Conservation (phyloP, 2,888 invertebrate genomes). For the Salpingus planirostris region DNA sequence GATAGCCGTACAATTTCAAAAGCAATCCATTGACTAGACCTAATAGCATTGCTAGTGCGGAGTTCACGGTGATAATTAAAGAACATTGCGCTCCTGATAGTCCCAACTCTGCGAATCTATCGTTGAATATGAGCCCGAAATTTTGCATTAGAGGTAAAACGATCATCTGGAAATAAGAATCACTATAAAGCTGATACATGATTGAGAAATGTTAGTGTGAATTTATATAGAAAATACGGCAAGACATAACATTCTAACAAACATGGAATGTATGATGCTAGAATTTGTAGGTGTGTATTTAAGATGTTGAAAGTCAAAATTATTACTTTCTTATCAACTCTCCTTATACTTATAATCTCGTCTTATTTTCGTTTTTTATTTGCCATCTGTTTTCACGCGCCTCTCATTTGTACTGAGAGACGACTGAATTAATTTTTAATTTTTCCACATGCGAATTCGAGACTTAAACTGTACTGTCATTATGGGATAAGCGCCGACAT, state of each 20-base stretch:
- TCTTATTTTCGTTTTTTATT: too few species aligned
- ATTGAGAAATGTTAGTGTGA: neutral
- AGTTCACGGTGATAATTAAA: constrained; percentile 56
- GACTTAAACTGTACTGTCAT: too few species aligned
- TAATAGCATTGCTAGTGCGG: constrained; percentile 57
- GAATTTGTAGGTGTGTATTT: too few species aligned
- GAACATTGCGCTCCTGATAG: constrained; percentile 53
- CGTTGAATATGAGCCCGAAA: constrained; percentile 60
- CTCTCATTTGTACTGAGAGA: too few species aligned
- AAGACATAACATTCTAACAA: neutral
- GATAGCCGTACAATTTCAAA: constrained; percentile 51
- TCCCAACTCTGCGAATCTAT: constrained; percentile 48
- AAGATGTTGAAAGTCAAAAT: too few species aligned
- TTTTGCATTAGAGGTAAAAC: constrained; percentile 38
- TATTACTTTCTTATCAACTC: too few species aligned
- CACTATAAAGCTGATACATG: too few species aligned
- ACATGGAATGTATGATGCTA: neutral
- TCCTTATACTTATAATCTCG: too few species aligned
- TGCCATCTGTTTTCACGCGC: too few species aligned
- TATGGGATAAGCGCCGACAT: too few species aligned
- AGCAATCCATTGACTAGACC: constrained; percentile 59
- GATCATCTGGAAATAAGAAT: constrained; percentile 30
- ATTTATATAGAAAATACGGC: constrained; percentile 1
- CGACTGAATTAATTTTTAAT: too few species aligned
- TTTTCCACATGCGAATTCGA: too few species aligned